phyloP scores from a whole-genome alignment of 2,113 vertebrate species.

The Ochotona curzoniae region DNA sequence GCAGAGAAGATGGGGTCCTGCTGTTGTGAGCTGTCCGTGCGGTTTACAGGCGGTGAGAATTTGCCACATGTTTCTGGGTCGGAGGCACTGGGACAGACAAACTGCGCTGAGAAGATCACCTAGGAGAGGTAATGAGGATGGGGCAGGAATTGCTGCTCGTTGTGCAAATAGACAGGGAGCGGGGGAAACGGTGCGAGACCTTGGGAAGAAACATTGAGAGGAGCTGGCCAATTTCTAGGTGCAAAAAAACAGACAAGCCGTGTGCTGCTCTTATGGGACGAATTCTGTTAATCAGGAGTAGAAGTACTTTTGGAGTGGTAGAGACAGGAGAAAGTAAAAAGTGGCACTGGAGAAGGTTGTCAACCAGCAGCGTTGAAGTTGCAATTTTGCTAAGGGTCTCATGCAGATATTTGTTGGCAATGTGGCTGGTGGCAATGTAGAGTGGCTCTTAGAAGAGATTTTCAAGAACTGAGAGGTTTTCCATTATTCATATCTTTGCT shows the following conservation, averaged over 20 bases:
- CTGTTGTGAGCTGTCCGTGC: rapidly evolving
- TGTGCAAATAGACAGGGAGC: not conserved
- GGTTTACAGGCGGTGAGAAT: not conserved
- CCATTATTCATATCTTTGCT: not conserved
- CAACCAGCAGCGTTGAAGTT: not conserved
- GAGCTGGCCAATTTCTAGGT: rapidly evolving
- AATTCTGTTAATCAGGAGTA: not conserved
- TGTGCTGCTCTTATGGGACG: not conserved
- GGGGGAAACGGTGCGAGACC: not conserved
- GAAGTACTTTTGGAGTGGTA: not conserved
- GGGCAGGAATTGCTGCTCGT: no score
- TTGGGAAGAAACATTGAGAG: not conserved
- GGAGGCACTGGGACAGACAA: not conserved
- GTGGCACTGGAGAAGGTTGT: not conserved
- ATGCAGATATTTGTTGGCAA: not conserved
- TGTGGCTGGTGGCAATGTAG: not conserved
- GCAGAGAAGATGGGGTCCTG: not conserved
- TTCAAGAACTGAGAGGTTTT: not conserved
- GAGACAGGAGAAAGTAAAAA: not conserved
- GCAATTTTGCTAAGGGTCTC: not conserved
- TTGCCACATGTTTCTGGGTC: not conserved
- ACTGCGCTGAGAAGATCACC: not conserved
- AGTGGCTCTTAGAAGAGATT: not conserved
- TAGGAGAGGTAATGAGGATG: not conserved
- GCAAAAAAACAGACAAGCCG: not conserved